Base-by-base conservation (phyloP, 2,888 invertebrate species). In the Agrotis exclamationis region DNA sequence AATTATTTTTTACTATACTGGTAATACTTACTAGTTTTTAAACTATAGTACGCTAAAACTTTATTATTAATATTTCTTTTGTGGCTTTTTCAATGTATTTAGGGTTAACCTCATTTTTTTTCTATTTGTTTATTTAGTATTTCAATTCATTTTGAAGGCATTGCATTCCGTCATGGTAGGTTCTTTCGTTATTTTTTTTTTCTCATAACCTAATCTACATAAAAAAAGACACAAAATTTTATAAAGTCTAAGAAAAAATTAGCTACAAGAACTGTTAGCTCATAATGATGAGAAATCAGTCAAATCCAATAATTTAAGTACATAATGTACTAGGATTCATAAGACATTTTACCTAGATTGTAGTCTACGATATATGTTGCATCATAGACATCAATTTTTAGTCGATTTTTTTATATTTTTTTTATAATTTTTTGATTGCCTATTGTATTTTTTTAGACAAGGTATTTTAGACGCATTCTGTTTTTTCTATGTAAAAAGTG, bases 261-360 rank as follows among this genome's bases (percentile, higher is more conserved):
- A 28, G 50, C 73, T 78, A 77, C 64, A 59, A 68, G 60, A 78
- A 71, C 72, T 63, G 70, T 66, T 70, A 68, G 63, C 71, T 78
- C 71, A 71, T 53, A 39, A 16, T 80, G 76, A 68, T 63, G 51
- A 79, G 74, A 83, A 83, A 77, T 88, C 86, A 87, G 87, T 89
- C 90, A 74, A 79, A 85, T 83, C 75, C 75, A 81, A 79, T 73
- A 71, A 77, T 71, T 80, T 77, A 74, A 80, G 70, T 74, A 81
- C 74, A 80, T 66, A 65, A 67, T 47, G 13, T 63, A 80, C 86
- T 88, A 89, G 79, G 84, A 85, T 90, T 90, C 90, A 90, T 91
- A 90, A 91, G 90, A 90, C 85, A 85, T 85, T 88, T 85, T 82
- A 84, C 79, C 82, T 85, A 86, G 48, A 82, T 79, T 84, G 79